Conservation (phyloP, 1,140 invertebrate species). For the Megalonaias nervosa region DNA sequence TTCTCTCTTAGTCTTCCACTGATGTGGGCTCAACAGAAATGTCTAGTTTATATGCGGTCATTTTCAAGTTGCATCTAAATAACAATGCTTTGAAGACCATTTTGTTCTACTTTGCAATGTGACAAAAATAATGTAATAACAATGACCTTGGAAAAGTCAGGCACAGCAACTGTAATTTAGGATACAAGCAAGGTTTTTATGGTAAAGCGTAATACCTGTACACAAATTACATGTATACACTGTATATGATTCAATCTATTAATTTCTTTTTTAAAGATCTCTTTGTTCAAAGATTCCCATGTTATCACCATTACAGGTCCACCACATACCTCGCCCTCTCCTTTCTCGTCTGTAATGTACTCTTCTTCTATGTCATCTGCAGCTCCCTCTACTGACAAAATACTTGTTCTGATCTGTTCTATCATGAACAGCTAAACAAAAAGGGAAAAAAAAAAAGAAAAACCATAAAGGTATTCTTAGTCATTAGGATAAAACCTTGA, state of each 20-base stretch:
- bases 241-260: no score
- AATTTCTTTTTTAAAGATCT: no score
- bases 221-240: neutral
- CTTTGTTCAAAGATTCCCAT: no score
- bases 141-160: neutral
- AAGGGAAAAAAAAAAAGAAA: neutral
- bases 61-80: no score
- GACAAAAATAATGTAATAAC: no score
- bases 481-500: no score
- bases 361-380: constrained; percentile 87
- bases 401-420: constrained; percentile 87
- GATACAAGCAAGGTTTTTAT: neutral
- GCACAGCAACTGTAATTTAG: neutral
- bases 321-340: constrained; percentile 60
- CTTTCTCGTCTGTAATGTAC: constrained; percentile 78
- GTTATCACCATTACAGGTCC: neutral
- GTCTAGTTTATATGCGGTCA: no score
- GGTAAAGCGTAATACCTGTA: neutral
- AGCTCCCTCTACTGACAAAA: constrained; percentile 85
- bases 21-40: no score
- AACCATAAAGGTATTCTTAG: no score
- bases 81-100: no score
- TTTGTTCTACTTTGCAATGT: no score
- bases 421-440: constrained; percentile 88
- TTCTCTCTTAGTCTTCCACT: no score